A percentile compares a stretch with the other conserved stretches of the same genome.
phyloP scores from a whole-genome alignment of 2,888 invertebrate genomes.

The Pherbina coryleti region DNA sequence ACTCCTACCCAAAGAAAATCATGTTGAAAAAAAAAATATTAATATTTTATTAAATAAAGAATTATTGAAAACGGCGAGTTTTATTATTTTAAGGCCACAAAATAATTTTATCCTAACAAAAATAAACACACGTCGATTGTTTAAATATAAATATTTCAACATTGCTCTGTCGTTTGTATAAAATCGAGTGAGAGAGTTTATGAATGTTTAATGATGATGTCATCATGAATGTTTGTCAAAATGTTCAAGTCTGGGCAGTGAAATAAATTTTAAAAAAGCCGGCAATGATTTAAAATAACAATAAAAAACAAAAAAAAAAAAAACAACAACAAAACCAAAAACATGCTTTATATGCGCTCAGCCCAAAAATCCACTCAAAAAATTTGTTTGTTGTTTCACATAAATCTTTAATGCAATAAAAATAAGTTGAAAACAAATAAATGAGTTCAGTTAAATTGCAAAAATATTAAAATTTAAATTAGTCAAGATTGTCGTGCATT shows the following conservation, averaged over 20 bases:
- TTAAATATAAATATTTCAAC: neutral
- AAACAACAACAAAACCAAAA: neutral
- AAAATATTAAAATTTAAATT: too few species aligned
- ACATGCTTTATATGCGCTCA: neutral
- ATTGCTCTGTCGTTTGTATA: neutral
- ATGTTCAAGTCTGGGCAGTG: neutral
- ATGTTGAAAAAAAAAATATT: too few species aligned
- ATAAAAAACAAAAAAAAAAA: neutral
- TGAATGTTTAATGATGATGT: slow-evolving; percentile 2
- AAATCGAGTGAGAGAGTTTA: neutral
- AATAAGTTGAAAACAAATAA: too few species aligned
- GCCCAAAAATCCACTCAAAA: neutral
- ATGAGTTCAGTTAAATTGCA: too few species aligned
- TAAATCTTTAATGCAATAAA: too few species aligned
- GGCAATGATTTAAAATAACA: neutral
- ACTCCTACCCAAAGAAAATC: too few species aligned
- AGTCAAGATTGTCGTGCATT: too few species aligned
- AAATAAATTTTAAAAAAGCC: neutral
- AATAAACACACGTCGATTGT: neutral
- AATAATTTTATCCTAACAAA: neutral
- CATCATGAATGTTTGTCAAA: neutral
- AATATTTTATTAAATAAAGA: too few species aligned
- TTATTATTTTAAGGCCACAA: neutral
- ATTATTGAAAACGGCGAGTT: too few species aligned
- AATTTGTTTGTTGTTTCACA: too few species aligned